Base-by-base conservation (phyloP, 2,888 invertebrate species). In the Macrostomum cliftonense region DNA sequence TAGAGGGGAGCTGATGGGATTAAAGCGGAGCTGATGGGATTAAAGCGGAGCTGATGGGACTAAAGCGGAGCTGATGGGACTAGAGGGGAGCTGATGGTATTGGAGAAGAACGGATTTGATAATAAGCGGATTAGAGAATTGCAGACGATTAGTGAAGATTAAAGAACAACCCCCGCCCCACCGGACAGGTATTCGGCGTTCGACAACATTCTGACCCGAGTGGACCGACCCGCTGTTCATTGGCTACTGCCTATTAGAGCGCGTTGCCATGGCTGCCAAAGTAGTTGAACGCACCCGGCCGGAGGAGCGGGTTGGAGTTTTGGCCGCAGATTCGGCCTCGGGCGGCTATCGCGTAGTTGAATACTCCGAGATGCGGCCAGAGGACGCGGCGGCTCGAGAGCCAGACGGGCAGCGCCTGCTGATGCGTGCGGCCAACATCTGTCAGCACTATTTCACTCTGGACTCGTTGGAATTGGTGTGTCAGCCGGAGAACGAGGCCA, bases 181-280 rank as follows among this genome's bases (percentile, higher is more conserved):
- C 5, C 9, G 5, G 9, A 19, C 95, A 99, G 65, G 89, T 83
- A 1, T 93, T 95, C 74, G 91, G 95, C 53, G 95, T 99, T 1
- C n/a, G 99, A 99, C 67, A 99, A 99, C 71, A 91, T 97, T 56
- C 75, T 99, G 13, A 86, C 89, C 19, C 89, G 89, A 76, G 88
- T 97, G 47, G 95, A n/a, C 91, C 0, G 97, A 97, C 75, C 97
- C 97, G 0, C 76, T 83, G 1, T 95, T 97, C 63, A 78, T 95
- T 53, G 97, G 95, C 1, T 93, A 86, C 64, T 93, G 93, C 65
- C 77, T 87, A 12, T 77, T 77, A 47, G 83, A 86, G 62, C 77
- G 79, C 54, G 88, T 91, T 0, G 89, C 93, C 60, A 93, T 91
- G 72, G 93, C 85, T 0, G 91, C 85, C 0, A 95, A 95, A 77